These are phyloP conservation scores for Nipponia nippon DNA, from an alignment of 2,113 vertebrate species.

Conservation along the genomic window DNA sequence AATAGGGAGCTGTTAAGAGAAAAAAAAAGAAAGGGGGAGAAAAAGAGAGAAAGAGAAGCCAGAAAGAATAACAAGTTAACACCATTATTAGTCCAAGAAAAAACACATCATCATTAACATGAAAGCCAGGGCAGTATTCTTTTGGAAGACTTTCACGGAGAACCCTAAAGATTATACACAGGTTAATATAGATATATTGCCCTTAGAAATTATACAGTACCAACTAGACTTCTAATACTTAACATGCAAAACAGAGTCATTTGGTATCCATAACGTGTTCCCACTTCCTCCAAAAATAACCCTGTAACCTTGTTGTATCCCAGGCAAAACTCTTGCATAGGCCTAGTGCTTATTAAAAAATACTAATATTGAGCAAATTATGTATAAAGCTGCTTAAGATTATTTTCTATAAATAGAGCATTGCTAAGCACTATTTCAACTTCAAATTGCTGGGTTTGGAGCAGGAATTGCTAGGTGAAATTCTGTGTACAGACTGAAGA, in stretches of 20 bases:
- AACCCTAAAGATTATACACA: neutral
- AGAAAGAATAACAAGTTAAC: neutral
- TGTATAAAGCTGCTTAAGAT: neutral
- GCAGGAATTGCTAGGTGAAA: neutral
- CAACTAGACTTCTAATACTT: neutral
- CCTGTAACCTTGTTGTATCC: neutral
- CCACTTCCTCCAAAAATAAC: neutral
- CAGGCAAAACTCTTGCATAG: neutral
- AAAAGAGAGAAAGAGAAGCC: neutral
- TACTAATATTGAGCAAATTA: neutral
- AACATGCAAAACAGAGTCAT: neutral
- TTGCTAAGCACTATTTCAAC: neutral
- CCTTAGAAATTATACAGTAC: neutral
- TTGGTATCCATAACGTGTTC: neutral
- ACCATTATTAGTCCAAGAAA: neutral
- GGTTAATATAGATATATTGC: neutral
- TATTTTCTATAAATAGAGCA: neutral
- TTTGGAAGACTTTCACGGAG: neutral
- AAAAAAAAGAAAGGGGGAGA: neutral
- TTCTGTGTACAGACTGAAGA: neutral
- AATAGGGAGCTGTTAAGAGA: neutral
- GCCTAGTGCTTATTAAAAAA: neutral
- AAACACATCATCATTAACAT: neutral
- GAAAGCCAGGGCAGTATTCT: neutral
- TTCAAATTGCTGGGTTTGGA: neutral